A percentile compares a stretch with the other conserved stretches of the same genome.
Conservation (phyloP, 2,797 vertebrate genomes). For the Zonotrichia albicollis region DNA sequence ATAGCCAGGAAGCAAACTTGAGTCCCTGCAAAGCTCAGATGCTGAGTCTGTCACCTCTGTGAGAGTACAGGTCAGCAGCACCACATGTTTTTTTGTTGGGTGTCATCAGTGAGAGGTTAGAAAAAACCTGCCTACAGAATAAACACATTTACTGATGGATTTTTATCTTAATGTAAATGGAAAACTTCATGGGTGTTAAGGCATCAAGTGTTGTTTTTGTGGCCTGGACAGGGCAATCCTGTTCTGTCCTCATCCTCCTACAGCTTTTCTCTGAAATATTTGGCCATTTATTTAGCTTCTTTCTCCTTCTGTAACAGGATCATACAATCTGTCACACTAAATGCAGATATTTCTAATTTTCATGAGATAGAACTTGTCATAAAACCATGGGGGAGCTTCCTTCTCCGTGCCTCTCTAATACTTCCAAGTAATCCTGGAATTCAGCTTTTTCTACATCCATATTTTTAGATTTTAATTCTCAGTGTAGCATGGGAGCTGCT, state of each 20-base stretch:
- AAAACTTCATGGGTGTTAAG: neutral
- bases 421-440: neutral
- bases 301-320: neutral
- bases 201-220: neutral
- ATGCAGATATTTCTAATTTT: neutral
- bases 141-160: neutral
- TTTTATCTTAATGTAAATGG: neutral
- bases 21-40: fast-evolving
- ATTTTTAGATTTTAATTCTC: neutral
- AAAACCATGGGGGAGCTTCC: neutral
- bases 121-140: neutral
- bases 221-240: neutral
- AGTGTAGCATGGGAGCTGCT: neutral
- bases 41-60: neutral
- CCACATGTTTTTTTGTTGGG: neutral
- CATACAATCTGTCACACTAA: neutral
- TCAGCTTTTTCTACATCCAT: neutral
- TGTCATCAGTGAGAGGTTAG: neutral
- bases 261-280: neutral
- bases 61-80: neutral
- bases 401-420: neutral
- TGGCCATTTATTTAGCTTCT: neutral
- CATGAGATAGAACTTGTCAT: neutral
- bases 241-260: neutral
- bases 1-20: neutral